Evolutionary conservation across 2,888 invertebrate genomes (phyloP).

Genomic region (Cheilosia soror): DNA sequence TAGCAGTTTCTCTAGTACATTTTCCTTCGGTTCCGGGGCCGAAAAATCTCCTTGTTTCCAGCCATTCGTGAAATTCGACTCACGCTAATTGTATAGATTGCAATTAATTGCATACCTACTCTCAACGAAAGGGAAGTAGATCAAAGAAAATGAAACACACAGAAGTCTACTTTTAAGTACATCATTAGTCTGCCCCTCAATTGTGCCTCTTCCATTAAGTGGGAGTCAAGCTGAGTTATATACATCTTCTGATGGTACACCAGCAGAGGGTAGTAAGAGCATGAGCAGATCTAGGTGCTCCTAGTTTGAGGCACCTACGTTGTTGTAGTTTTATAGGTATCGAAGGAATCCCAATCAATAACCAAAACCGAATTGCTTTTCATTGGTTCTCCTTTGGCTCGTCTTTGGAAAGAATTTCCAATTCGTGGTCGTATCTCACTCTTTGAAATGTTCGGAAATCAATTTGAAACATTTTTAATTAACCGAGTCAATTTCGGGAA

Average conservation of each 20-base stretch:
- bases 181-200: conserved; percentile 38
- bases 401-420: conserved; percentile 18
- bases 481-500: conserved; percentile 7
- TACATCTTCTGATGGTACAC: neutral
- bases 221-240: conserved; percentile 2
- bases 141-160: conserved; percentile 5
- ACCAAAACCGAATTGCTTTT: conserved; percentile 41
- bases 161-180: conserved; percentile 22
- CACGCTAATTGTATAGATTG: conserved; percentile 20
- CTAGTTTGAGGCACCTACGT: neutral
- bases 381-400: conserved; percentile 16
- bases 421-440: conserved; percentile 21
- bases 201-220: conserved; percentile 10
- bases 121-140: conserved; percentile 8
- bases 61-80: conserved; percentile 25
- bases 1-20: neutral
- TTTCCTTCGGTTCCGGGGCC: neutral
- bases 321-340: neutral
- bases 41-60: neutral
- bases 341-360: conserved; percentile 14
- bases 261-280: too few species aligned
- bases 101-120: conserved; percentile 28
- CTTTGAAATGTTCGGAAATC: conserved; percentile 25
- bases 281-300: neutral
- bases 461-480: conserved; percentile 21